phyloP scores from a whole-genome alignment of 2,113 vertebrate genomes.

The Hippocampus comes region DNA sequence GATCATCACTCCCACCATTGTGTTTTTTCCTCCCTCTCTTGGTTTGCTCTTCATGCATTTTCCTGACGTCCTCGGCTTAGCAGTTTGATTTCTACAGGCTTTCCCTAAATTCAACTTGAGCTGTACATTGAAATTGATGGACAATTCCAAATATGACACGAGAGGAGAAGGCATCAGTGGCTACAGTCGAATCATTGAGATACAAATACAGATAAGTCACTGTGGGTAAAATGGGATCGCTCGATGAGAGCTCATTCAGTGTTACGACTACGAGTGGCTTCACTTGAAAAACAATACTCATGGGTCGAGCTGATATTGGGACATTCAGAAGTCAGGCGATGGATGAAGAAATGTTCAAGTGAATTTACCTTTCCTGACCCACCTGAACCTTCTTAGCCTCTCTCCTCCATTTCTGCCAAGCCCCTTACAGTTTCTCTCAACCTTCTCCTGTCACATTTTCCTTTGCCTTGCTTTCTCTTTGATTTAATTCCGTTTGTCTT shows the following conservation, averaged over 20 bases:
- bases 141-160: conserved; percentile 43
- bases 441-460: conserved; percentile 74
- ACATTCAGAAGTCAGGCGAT: conserved; percentile 68
- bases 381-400: conserved; percentile 62
- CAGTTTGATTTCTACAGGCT: conserved; percentile 64
- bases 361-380: conserved; percentile 66
- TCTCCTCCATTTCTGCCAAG: conserved; percentile 71
- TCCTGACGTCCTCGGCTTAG: conserved; percentile 69
- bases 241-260: conserved; percentile 45
- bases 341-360: conserved; percentile 70
- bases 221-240: conserved; percentile 30
- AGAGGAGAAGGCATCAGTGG: conserved; percentile 34
- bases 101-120: conserved; percentile 39
- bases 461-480: conserved; percentile 64
- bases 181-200: conserved; percentile 32
- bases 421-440: conserved; percentile 69
- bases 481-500: conserved; percentile 65
- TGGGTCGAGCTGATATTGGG: conserved; percentile 44
- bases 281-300: conserved; percentile 47
- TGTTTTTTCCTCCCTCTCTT: conserved; percentile 73
- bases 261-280: conserved; percentile 50
- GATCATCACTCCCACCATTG: conserved; percentile 75
- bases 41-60: conserved; percentile 75
- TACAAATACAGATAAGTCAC: conserved; percentile 33
- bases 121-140: conserved; percentile 41